phyloP scores from a whole-genome alignment of 2,113 vertebrate species.

The Psilopogon haemacephalus region DNA sequence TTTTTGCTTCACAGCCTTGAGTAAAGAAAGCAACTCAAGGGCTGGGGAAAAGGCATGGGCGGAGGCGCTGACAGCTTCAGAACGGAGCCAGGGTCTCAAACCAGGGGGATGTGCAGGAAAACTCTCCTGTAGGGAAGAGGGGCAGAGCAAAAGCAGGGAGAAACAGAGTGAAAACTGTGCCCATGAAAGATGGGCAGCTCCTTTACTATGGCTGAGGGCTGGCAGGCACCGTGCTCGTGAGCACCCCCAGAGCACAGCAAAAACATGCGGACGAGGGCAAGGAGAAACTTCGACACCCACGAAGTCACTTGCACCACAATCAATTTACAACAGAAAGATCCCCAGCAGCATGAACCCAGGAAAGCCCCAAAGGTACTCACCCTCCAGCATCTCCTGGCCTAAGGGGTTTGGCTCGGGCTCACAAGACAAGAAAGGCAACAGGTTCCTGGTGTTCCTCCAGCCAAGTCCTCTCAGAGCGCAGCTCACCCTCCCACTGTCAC shows the following conservation, averaged over 20 bases:
- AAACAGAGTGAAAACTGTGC: accelerated
- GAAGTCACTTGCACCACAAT: accelerated
- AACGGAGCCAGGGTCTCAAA: background rate
- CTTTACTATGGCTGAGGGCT: background rate
- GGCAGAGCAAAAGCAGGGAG: background rate
- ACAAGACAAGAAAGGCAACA: accelerated
- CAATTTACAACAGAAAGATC: background rate
- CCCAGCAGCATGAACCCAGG: accelerated
- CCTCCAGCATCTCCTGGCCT: accelerated
- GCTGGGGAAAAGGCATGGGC: background rate
- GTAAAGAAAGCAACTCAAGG: background rate
- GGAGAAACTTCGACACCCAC: background rate
- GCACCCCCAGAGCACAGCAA: background rate
- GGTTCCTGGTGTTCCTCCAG: background rate
- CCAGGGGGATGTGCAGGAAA: background rate
- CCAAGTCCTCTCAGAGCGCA: background rate
- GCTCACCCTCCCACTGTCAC: background rate
- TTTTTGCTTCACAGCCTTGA: background rate
- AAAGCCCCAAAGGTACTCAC: background rate
- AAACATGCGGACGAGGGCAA: accelerated
- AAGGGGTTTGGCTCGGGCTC: background rate
- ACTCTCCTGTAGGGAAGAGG: accelerated
- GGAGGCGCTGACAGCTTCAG: background rate
- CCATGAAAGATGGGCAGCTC: background rate
- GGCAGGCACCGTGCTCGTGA: background rate